Evolutionary conservation across 2,797 vertebrate species (phyloP).

Genomic region (Sebastes ruberrimus): DNA sequence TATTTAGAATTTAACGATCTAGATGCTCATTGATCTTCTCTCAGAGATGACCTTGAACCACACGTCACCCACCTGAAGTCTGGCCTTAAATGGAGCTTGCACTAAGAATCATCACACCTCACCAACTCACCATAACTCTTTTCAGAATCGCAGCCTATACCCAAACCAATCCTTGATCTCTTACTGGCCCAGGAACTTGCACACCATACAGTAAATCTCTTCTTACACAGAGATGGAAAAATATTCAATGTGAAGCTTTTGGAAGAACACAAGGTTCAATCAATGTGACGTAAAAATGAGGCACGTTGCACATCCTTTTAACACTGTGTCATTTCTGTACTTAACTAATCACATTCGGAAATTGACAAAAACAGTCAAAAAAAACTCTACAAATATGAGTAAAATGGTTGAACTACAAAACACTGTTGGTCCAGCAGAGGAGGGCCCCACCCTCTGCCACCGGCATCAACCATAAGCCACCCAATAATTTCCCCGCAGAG

Average conservation of each 20-base stretch:
- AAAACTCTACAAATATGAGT: not conserved
- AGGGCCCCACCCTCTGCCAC: constrained; percentile 6
- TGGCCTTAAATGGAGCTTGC: not conserved
- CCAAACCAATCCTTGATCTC: not conserved
- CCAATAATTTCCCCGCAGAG: constrained; percentile 10
- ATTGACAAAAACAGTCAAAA: not conserved
- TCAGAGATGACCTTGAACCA: not conserved
- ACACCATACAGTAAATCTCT: not conserved
- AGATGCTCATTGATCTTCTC: not conserved
- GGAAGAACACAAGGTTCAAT: not conserved
- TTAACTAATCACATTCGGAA: not conserved
- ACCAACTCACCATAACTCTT: not conserved
- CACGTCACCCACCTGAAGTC: not conserved
- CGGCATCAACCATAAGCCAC: constrained; percentile 18
- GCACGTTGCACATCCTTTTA: not conserved
- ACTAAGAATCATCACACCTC: not conserved
- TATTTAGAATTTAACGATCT: not conserved
- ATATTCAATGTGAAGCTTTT: not conserved
- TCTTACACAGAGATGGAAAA: not conserved
- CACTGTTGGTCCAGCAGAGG: not conserved
- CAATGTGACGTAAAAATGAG: not conserved
- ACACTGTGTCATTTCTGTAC: not conserved
- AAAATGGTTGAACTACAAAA: not conserved
- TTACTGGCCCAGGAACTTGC: not conserved
- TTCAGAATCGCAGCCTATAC: not conserved